Evolutionary conservation across 2,797 vertebrate species (phyloP).

Genomic region (Melanotaenia maccullochi): DNA sequence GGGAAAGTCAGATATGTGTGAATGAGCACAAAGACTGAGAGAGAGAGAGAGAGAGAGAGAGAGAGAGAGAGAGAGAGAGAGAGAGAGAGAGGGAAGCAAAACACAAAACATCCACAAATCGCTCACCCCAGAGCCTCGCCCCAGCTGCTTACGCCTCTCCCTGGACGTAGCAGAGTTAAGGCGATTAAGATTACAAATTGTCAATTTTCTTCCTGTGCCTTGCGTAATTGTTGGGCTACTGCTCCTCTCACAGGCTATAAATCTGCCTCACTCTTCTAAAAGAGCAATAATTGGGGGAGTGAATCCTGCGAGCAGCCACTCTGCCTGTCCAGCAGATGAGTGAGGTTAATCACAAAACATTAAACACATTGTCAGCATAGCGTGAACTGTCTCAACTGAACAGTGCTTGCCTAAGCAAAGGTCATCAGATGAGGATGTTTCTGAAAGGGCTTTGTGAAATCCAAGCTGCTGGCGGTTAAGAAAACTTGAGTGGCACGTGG

Average conservation of each 20-base stretch:
- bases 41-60: slow-evolving; percentile 10
- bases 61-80: slow-evolving; percentile 15
- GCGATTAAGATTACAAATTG: slow-evolving; percentile 81
- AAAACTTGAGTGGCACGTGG: slow-evolving; percentile 27
- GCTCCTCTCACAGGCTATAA: slow-evolving; percentile 63
- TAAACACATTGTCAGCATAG: slow-evolving; percentile 56
- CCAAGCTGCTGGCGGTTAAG: slow-evolving; percentile 8
- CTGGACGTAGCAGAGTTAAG: slow-evolving; percentile 60
- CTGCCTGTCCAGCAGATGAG: slow-evolving; percentile 35
- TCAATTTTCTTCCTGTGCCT: slow-evolving; percentile 76
- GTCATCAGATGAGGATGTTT: slow-evolving; percentile 36
- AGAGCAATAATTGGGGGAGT: slow-evolving; percentile 71
- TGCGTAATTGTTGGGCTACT: slow-evolving; percentile 74
- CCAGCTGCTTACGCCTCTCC: slow-evolving; percentile 69
- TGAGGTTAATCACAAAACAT: slow-evolving; percentile 70
- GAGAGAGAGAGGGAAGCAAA: slow-evolving; percentile 16
- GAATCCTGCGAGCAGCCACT: slow-evolving; percentile 35
- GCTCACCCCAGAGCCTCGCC: slow-evolving; percentile 72
- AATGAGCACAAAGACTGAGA: slow-evolving; percentile 9
- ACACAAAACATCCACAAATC: slow-evolving; percentile 51
- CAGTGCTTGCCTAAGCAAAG: background rate
- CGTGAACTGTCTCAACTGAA: slow-evolving; percentile 9
- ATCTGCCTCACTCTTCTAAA: slow-evolving; percentile 70
- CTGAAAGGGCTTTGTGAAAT: slow-evolving; percentile 16
- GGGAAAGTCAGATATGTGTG: slow-evolving; percentile 25